These are phyloP conservation scores for Drosophila lacertosa DNA, from an alignment of 1,140 invertebrate genomes.

Conservation along the genomic window DNA sequence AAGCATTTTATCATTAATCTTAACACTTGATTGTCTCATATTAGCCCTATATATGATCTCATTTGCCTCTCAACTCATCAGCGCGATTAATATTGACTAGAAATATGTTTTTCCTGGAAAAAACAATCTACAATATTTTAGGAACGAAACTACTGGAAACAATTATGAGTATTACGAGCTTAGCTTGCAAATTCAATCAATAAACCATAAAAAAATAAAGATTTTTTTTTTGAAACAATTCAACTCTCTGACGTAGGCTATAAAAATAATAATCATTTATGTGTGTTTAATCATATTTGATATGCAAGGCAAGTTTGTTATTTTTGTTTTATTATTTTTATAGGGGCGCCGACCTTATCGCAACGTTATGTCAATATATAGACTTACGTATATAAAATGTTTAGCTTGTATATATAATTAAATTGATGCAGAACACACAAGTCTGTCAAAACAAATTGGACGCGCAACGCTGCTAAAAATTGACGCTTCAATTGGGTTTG, in stretches of 20 bases:
- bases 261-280: slow-evolving; percentile 19
- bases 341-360: slow-evolving; percentile 39
- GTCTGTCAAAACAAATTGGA: slow-evolving; percentile 37
- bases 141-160: not conserved
- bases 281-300: slow-evolving; percentile 26
- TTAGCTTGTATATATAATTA: slow-evolving; percentile 7
- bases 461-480: slow-evolving; percentile 6
- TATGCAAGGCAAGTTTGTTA: slow-evolving; percentile 8
- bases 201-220: not conserved
- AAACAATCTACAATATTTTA: not conserved
- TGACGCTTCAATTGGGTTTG: slow-evolving; percentile 11
- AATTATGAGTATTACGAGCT: slow-evolving; percentile 15
- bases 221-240: not conserved
- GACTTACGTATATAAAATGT: not conserved
- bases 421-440: slow-evolving; percentile 11
- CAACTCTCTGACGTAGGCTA: slow-evolving; percentile 17
- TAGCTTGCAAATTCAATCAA: slow-evolving; percentile 7
- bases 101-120: not conserved
- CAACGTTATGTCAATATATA: not conserved
- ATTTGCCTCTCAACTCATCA: no score
- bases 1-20: not conserved
- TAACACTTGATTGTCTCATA: not conserved
- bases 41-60: not conserved
- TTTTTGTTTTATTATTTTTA: slow-evolving; percentile 19
- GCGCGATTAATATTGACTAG: no score